These are phyloP conservation scores for Alsophila aescularia DNA, from an alignment of 2,888 invertebrate genomes.

Conservation along the genomic window DNA sequence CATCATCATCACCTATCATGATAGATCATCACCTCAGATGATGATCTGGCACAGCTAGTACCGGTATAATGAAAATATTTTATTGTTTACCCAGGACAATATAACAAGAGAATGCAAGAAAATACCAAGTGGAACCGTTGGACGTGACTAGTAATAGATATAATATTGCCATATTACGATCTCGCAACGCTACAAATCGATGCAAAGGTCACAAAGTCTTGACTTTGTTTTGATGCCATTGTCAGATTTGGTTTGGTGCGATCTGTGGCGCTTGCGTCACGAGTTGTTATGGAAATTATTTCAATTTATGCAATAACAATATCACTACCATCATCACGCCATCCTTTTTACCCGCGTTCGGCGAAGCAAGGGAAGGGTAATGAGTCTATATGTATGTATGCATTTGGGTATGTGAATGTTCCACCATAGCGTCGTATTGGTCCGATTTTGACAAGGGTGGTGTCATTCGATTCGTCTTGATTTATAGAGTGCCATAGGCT, in stretches of 20 bases:
- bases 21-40: too few species aligned
- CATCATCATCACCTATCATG: too few species aligned
- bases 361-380: too few species aligned
- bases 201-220: constrained; percentile 76
- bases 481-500: too few species aligned
- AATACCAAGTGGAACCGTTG: neutral
- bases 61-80: neutral
- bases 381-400: too few species aligned
- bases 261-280: constrained; percentile 59
- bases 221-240: constrained; percentile 78
- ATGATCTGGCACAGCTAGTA: too few species aligned
- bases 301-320: constrained; percentile 16
- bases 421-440: too few species aligned
- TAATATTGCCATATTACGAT: constrained; percentile 68
- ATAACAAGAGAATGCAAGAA: neutral
- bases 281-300: constrained; percentile 22
- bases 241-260: constrained; percentile 68
- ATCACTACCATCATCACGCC: neutral
- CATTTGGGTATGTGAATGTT: too few species aligned
- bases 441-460: too few species aligned
- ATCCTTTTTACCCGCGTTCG: too few species aligned
- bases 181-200: constrained; percentile 64
- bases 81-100: too few species aligned
- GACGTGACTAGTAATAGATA: constrained; percentile 44
- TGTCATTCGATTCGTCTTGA: too few species aligned